These are phyloP conservation scores for Uria aalge DNA, from an alignment of 2,113 vertebrate genomes.

Conservation along the genomic window DNA sequence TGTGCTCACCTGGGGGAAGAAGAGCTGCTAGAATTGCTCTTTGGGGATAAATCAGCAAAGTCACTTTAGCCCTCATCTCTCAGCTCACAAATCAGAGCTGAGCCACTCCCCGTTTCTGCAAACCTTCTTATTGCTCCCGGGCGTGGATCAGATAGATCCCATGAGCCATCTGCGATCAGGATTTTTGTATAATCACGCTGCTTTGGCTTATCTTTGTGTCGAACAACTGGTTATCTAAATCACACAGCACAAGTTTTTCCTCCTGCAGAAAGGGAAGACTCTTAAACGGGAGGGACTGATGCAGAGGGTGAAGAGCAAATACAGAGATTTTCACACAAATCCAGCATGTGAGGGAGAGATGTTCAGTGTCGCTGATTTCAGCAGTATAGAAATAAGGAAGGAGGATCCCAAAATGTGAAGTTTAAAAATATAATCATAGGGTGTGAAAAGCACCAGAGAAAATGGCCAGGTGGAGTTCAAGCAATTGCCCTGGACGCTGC, in stretches of 20 bases:
- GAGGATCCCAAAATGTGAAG: background rate
- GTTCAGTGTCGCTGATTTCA: background rate
- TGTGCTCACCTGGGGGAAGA: background rate
- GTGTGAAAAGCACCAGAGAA: background rate
- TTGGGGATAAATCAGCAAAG: background rate
- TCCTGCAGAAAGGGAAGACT: background rate
- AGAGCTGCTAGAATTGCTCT: background rate
- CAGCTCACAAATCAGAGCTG: background rate
- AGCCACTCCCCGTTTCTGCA: background rate
- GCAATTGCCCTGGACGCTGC: background rate
- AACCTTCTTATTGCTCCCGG: background rate
- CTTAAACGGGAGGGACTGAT: background rate
- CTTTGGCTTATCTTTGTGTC: background rate
- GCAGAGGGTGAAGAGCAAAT: background rate
- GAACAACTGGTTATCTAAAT: background rate
- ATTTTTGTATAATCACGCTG: background rate
- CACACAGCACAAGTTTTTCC: background rate
- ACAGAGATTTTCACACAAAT: background rate
- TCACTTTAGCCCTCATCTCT: background rate
- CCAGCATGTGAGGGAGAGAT: background rate
- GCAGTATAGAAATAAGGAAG: background rate
- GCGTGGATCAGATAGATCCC: background rate
- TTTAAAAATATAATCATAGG: background rate
- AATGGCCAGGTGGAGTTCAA: background rate
- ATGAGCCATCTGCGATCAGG: background rate